phyloP scores from a whole-genome alignment of 2,113 vertebrate genomes.

The Phycodurus eques region DNA sequence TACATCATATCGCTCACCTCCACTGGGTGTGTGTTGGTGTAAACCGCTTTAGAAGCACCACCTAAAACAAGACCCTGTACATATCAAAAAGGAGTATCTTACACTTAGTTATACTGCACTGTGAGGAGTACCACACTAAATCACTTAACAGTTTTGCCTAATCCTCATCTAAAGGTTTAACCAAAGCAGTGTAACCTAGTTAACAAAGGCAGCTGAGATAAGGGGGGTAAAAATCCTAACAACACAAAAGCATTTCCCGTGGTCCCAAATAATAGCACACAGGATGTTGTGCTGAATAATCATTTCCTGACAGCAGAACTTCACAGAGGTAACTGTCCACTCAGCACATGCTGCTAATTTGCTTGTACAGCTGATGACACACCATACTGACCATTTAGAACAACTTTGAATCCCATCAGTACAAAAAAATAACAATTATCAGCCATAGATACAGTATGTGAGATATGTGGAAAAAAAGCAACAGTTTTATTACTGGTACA shows the following conservation, averaged over 20 bases:
- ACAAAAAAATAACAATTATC: background rate
- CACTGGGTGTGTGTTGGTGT: slow-evolving; percentile 29
- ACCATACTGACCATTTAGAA: background rate
- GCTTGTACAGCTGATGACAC: background rate
- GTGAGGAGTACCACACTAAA: slow-evolving; percentile 25
- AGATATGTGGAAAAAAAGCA: background rate
- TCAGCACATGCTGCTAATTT: slow-evolving; percentile 9
- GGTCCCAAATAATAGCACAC: slow-evolving; percentile 22
- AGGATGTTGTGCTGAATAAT: slow-evolving; percentile 35
- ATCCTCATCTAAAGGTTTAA: slow-evolving; percentile 47
- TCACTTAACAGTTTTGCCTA: slow-evolving; percentile 25
- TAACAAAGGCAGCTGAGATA: slow-evolving; percentile 17
- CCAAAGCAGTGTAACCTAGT: slow-evolving; percentile 20
- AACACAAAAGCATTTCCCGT: slow-evolving; percentile 33
- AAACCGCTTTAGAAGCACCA: slow-evolving; percentile 30
- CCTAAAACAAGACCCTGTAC: slow-evolving; percentile 45
- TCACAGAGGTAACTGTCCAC: slow-evolving; percentile 8
- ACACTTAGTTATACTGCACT: background rate
- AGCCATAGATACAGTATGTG: background rate
- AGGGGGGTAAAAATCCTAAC: slow-evolving; percentile 14
- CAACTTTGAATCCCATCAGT: background rate
- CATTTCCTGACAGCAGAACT: slow-evolving; percentile 24
- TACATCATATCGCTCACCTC: slow-evolving; percentile 39
- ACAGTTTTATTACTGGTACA: background rate
- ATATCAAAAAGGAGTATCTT: slow-evolving; percentile 20